These are phyloP conservation scores for Mesoclemmys tuberculata DNA, from an alignment of 2,113 vertebrate species.

Conservation along the genomic window DNA sequence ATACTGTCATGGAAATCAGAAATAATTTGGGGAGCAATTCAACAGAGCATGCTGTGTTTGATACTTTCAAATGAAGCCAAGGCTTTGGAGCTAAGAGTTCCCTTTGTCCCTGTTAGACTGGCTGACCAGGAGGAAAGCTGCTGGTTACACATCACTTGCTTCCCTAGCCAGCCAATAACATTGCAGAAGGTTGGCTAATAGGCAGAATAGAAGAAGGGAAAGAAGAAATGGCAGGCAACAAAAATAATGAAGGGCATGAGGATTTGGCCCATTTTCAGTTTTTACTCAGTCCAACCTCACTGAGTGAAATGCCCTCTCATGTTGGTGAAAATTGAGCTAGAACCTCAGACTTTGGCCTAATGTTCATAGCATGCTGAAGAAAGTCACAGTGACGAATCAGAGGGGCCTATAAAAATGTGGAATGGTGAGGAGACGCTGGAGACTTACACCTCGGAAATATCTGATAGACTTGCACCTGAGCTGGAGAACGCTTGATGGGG, in stretches of 20 bases:
- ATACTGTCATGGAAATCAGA: neutral
- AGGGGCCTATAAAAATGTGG: neutral
- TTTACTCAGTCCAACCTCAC: neutral
- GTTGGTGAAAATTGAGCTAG: neutral
- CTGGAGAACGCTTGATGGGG: fast-evolving
- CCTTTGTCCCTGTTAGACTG: neutral
- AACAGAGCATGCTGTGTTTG: neutral
- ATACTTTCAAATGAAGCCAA: neutral
- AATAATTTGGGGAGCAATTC: neutral
- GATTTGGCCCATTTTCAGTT: neutral
- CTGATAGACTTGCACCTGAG: neutral
- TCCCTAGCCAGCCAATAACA: neutral
- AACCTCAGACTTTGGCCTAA: neutral
- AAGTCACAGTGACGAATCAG: neutral
- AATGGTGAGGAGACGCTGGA: neutral
- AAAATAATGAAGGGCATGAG: neutral
- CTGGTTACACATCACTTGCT: neutral
- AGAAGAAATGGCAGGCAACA: neutral
- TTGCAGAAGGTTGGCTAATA: neutral
- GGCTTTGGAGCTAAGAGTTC: neutral
- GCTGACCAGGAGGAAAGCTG: neutral
- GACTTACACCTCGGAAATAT: neutral
- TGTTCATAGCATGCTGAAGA: neutral
- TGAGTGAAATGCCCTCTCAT: neutral
- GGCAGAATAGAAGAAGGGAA: neutral